Conservation (phyloP, 2,797 vertebrate genomes). For the Notamacropus eugenii region DNA sequence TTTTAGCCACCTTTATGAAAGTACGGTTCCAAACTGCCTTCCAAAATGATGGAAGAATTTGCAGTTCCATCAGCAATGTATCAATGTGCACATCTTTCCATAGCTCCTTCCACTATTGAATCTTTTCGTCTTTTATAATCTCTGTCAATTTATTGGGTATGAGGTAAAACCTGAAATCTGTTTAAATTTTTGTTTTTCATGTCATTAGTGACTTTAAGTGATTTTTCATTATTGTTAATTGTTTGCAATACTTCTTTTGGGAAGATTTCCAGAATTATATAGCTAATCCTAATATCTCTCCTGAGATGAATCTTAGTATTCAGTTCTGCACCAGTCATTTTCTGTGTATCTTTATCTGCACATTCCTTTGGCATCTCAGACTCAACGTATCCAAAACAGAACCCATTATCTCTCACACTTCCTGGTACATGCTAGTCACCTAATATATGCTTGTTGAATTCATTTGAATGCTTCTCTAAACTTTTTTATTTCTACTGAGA, state of each 20-base stretch:
- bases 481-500: neutral
- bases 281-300: neutral
- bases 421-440: neutral
- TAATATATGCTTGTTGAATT: neutral
- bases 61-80: neutral
- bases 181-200: neutral
- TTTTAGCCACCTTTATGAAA: neutral
- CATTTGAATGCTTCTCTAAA: neutral
- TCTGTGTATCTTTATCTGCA: neutral
- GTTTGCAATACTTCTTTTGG: neutral
- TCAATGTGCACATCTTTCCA: neutral
- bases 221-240: neutral
- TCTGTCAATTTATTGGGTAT: neutral
- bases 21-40: neutral
- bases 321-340: neutral
- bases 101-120: neutral
- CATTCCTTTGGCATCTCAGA: neutral
- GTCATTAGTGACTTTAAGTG: neutral
- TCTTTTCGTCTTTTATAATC: neutral
- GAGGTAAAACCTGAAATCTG: neutral
- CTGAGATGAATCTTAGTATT: neutral
- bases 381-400: neutral
- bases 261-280: neutral
- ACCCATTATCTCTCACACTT: neutral
- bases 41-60: neutral